Evolutionary conservation across 2,888 invertebrate genomes (phyloP).

Genomic region (Phlogophora meticulosa): DNA sequence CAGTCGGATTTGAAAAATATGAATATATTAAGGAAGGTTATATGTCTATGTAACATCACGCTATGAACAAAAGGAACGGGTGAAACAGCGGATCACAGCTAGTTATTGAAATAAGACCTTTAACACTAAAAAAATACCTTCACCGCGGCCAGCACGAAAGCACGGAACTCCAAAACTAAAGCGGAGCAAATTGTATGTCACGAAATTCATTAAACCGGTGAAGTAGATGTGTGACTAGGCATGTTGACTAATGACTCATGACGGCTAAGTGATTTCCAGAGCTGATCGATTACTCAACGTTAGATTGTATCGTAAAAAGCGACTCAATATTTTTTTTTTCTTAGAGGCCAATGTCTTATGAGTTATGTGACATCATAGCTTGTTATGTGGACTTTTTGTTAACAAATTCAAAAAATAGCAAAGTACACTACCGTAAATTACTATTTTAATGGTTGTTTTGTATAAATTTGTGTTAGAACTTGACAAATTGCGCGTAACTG

Average conservation of each 20-base stretch:
- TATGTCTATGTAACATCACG: no score
- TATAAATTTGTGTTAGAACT: slow-evolving; percentile 12
- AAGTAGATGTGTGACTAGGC: slow-evolving; percentile 58
- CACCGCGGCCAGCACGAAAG: not conserved
- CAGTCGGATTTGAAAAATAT: no score
- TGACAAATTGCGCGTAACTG: slow-evolving; percentile 24
- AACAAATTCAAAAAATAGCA: no score
- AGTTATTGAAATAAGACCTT: no score
- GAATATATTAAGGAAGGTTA: no score
- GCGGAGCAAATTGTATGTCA: slow-evolving; percentile 62
- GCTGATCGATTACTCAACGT: slow-evolving; percentile 61
- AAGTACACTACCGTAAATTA: slow-evolving; percentile 13
- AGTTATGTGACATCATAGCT: slow-evolving; percentile 33
- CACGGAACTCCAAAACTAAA: slow-evolving; percentile 46
- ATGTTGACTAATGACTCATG: slow-evolving; percentile 64
- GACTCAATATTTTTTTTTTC: slow-evolving; percentile 41
- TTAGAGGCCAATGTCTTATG: slow-evolving; percentile 36
- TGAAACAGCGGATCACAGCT: no score
- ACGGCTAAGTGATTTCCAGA: slow-evolving; percentile 65
- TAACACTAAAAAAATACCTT: slow-evolving; percentile 1
- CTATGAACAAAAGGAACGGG: no score
- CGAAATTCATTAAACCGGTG: slow-evolving; percentile 63
- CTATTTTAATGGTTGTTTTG: slow-evolving; percentile 17
- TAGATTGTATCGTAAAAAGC: slow-evolving; percentile 56
- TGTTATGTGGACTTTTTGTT: not conserved